Base-by-base conservation (phyloP, 1,140 invertebrate species). In the Eupristina koningsbergeri region DNA sequence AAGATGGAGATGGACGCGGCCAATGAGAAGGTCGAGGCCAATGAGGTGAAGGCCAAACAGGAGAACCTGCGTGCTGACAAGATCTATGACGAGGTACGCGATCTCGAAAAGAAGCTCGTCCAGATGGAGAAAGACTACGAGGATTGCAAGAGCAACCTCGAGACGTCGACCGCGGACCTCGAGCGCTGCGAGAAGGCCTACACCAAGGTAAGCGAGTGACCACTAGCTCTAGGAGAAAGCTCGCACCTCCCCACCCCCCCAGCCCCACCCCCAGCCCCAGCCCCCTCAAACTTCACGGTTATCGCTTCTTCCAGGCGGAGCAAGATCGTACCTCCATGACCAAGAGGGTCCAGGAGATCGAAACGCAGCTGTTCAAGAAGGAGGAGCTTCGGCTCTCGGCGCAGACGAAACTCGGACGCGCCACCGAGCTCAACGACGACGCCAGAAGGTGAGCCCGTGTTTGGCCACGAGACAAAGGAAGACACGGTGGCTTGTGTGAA, bases 1-100 rank as follows among this genome's bases (percentile, higher is more conserved):
- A 97, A 96, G 93, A 93, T 95, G 93, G 96, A 96, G 93, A 96
- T 96, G 94, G 96, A 97, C 87, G 94, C 94, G 88, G 96, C 96
- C 84, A 94, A 95, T 87, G 96, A 96, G 87, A 95, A 95, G 87
- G 95, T 96, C 58, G 96, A 96, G 89, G 93, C 94, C 86, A 94
- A 95, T 76, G 96, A 97, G 88, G 94, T 94, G 77, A 95, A 96
- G 90, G 93, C 95, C 47, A 93, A 94, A 88, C 95, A 96, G 86
- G 95, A 95, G 81, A 94, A 96, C 88, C 89, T 94, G 84, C 92
- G 94, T 74, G 95, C 95, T 39, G 94, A 95, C 85, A 94, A 94
- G 89, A 93, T 96, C 73, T 89, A 95, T 89, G 96, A 96, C 87
- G 96, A 96, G 83, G 93, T 96, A 3, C 93, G 94, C 50, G 94